Conservation (phyloP, 2,113 vertebrate genomes). For the Oncorhynchus gorbuscha region DNA sequence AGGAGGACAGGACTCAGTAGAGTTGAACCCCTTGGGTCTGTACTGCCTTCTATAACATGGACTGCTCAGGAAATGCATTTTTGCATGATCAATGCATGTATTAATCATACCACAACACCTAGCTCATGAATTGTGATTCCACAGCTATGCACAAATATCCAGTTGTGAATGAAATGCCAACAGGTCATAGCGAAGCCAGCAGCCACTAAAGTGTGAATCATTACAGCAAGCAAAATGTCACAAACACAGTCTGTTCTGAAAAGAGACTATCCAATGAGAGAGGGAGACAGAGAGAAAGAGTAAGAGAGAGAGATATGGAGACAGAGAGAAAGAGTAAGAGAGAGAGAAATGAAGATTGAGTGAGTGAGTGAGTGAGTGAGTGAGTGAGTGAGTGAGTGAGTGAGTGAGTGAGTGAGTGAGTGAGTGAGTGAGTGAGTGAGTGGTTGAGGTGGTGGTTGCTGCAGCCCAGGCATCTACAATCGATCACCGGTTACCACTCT, state of each 20-base stretch:
- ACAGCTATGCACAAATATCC: neutral
- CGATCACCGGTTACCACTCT: slow-evolving; percentile 29
- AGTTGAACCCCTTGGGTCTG: no score
- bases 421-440: neutral
- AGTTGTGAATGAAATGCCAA: neutral
- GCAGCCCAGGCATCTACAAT: slow-evolving; percentile 15
- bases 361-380: no score
- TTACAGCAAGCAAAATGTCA: neutral
- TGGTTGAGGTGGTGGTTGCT: neutral
- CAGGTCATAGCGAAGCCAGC: neutral
- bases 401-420: neutral
- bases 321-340: neutral
- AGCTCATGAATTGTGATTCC: no score
- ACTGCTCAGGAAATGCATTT: no score
- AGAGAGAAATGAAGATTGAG: no score
- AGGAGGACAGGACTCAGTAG: neutral
- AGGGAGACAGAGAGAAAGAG: neutral
- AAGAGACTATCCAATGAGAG: neutral
- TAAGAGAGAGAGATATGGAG: neutral
- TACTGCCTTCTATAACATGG: no score
- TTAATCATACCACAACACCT: no score
- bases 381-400: neutral
- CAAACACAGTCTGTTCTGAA: neutral
- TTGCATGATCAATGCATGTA: no score
- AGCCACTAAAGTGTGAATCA: neutral